Percentiles rank a stretch among this genome's conserved stretches.
Evolutionary conservation across 2,797 vertebrate genomes (phyloP).

Genomic region (Anguilla megastoma): DNA sequence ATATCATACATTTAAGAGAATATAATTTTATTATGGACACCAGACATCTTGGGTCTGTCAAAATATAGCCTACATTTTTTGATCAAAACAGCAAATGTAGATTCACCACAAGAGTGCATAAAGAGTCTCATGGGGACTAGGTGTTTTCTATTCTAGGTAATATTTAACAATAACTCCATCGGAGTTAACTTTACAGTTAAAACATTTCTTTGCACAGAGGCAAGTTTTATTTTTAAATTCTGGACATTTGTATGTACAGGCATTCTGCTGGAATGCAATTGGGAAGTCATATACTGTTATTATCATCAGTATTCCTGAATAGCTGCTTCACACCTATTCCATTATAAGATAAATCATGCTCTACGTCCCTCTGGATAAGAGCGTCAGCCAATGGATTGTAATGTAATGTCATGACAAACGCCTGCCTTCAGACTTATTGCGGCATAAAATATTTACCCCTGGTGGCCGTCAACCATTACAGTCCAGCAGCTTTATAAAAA

Average conservation of each 20-base stretch:
- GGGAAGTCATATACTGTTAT: no score
- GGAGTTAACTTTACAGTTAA: not conserved
- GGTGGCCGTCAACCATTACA: not conserved
- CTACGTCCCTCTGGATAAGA: no score
- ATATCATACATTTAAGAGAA: no score
- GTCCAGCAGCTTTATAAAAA: not conserved
- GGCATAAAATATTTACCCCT: not conserved
- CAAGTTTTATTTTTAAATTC: not conserved
- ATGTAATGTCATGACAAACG: not conserved
- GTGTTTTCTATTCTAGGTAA: not conserved
- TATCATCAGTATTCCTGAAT: no score
- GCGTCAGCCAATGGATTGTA: not conserved
- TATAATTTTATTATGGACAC: no score
- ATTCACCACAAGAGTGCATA: not conserved
- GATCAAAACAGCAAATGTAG: no score
- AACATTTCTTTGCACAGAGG: not conserved
- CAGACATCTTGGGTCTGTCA: no score
- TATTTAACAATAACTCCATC: not conserved
- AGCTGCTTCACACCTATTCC: no score
- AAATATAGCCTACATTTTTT: no score
- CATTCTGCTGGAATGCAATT: not conserved
- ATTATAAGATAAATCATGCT: no score
- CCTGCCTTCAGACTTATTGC: not conserved
- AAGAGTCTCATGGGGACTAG: not conserved
- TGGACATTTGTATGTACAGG: not conserved